Conservation (phyloP, 2,797 vertebrate species). For the Platyrinchus mystaceus region DNA sequence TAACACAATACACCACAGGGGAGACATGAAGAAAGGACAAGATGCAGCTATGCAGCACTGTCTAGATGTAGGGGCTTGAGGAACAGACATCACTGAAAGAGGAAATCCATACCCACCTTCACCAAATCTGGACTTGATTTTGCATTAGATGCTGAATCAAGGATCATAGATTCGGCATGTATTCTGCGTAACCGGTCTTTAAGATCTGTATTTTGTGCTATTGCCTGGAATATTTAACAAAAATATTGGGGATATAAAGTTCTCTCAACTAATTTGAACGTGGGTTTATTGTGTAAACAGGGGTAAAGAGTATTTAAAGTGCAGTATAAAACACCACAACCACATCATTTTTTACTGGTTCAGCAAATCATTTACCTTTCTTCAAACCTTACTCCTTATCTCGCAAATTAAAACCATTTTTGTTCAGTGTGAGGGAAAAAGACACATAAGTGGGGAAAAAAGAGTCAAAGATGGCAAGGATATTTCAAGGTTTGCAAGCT, state of each 20-base stretch:
- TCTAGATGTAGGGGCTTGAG: not conserved
- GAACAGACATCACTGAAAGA: not conserved
- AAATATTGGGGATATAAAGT: constrained; percentile 70
- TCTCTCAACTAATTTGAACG: constrained; percentile 14
- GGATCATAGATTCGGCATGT: constrained; percentile 91
- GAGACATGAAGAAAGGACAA: not conserved
- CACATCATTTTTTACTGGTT: not conserved
- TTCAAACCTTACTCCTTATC: not conserved
- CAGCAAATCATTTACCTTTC: not conserved
- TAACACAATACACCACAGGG: not conserved
- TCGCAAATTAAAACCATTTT: not conserved
- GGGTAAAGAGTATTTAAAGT: not conserved
- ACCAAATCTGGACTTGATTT: constrained; percentile 84
- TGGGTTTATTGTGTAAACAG: constrained; percentile 11
- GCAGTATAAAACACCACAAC: not conserved
- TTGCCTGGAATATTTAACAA: constrained; percentile 87
- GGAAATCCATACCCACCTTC: constrained; percentile 88
- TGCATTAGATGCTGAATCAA: constrained; percentile 85
- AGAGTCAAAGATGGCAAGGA: not conserved
- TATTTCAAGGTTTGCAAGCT: not conserved
- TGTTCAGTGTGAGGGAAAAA: not conserved
- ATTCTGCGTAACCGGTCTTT: constrained; percentile 95
- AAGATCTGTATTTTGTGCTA: constrained; percentile 95
- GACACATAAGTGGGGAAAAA: not conserved
- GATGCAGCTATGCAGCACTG: not conserved